These are phyloP conservation scores for Encarsia formosa DNA, from an alignment of 2,888 invertebrate species.

Conservation along the genomic window DNA sequence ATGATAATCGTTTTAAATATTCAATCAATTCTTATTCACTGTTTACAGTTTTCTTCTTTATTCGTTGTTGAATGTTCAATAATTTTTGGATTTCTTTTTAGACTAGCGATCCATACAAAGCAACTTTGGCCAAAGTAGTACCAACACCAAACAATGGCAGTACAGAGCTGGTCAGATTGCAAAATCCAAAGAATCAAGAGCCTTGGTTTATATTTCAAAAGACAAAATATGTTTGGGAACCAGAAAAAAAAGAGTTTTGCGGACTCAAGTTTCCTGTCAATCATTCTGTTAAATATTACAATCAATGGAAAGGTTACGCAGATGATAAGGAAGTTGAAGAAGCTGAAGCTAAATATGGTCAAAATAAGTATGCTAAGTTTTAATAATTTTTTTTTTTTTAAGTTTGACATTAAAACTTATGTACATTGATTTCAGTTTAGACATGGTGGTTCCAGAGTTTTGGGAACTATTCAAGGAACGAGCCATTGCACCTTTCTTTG, in stretches of 20 bases:
- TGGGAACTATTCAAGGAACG: conserved; percentile 94
- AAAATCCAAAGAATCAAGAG: conserved; percentile 58
- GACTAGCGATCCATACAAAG: conserved; percentile 71
- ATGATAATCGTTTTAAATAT: neutral
- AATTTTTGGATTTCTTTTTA: conserved; percentile 51
- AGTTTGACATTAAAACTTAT: neutral
- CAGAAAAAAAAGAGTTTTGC: conserved; percentile 74
- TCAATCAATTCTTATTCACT: neutral
- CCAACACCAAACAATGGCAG: conserved; percentile 98
- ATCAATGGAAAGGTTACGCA: conserved; percentile 80
- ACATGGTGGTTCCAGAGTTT: conserved; percentile 91
- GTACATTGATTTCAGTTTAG: conserved; percentile 53
- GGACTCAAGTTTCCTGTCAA: conserved; percentile 83
- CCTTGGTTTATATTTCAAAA: conserved; percentile 97
- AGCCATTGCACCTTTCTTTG: conserved; percentile 99
- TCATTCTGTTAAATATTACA: conserved; percentile 66
- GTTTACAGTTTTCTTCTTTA: neutral
- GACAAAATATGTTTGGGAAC: conserved; percentile 89
- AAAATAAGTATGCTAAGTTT: conserved; percentile 68
- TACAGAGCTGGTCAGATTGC: conserved; percentile 83
- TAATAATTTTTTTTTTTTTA: neutral
- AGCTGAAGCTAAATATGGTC: conserved; percentile 81
- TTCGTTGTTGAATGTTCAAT: neutral
- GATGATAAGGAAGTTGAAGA: conserved; percentile 74
- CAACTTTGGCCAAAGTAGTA: conserved; percentile 86